Conservation (phyloP, 2,797 vertebrate species). For the Merluccius polli region DNA sequence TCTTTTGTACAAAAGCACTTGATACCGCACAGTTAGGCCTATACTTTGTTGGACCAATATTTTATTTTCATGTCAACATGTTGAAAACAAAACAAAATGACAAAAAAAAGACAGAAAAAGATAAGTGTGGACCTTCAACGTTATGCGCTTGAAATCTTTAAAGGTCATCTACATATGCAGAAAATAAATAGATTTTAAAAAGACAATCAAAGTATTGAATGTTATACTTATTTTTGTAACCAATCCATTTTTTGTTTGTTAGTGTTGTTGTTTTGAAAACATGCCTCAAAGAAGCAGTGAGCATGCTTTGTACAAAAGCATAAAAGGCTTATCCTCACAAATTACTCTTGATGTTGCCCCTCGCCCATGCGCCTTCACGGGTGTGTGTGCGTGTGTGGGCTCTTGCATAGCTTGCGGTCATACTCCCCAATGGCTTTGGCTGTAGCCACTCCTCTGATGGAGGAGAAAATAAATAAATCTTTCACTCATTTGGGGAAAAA, state of each 20-base stretch:
- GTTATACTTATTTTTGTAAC: constrained; percentile 98
- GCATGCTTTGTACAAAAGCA: constrained; percentile 64
- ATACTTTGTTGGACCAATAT: constrained; percentile 97
- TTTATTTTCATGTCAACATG: constrained; percentile 88
- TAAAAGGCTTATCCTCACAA: constrained; percentile 51
- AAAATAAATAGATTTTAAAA: constrained; percentile 90
- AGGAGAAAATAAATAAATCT: constrained; percentile 14
- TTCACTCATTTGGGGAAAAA: neutral
- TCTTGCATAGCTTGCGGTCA: constrained; percentile 12
- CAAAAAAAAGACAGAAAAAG: constrained; percentile 59
- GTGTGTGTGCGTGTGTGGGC: constrained; percentile 41
- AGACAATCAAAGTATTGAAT: constrained; percentile 99
- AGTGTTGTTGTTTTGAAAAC: constrained; percentile 67
- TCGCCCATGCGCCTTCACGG: constrained; percentile 15
- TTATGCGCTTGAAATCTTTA: constrained; percentile 91
- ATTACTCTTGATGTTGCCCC: constrained; percentile 40
- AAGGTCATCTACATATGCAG: constrained; percentile 82
- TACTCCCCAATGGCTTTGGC: constrained; percentile 32
- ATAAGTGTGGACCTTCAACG: constrained; percentile 87
- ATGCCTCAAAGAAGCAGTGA: constrained; percentile 74
- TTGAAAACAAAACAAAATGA: constrained; percentile 70
- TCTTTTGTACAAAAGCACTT: constrained; percentile 99
- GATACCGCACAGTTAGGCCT: constrained; percentile 88
- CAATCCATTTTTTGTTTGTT: constrained; percentile 70
- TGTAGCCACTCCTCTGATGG: constrained; percentile 11